Evolutionary conservation across 2,113 vertebrate genomes (phyloP), one percentile per base, ranked within the genome.

Genomic region (Tachysurus vachellii): DNA sequence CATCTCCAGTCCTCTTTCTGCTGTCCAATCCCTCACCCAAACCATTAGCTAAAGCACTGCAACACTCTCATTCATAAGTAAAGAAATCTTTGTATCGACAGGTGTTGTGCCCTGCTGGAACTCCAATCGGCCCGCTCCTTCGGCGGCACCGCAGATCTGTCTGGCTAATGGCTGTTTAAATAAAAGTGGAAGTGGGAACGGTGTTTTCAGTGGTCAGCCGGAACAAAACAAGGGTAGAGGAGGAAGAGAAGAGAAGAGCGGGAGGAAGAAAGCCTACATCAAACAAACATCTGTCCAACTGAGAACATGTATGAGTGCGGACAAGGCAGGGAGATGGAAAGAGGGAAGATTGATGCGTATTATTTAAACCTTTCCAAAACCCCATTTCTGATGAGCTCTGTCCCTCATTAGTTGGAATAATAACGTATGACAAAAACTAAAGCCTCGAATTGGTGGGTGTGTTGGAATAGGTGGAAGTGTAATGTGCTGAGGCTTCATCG

Each of bases 91-190:
- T 80, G 59, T 85, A 90, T 88, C 84, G 91, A 90, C 89, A 91
- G 89, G 79, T 83, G 81, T 47, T 59, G 80, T 14, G 76, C 62
- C 56, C 66, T 70, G 44, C 56, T 83, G 83, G 88, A 89, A 89
- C 90, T 83, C 88, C 88, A 90, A 91, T 88, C 54, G 84, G 47
- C 31, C 23, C 59, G 68, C 53, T 77, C 83, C 80, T 71, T 61
- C 57, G 84, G 59, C 57, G 59, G 17, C 76, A 26, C 53, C 6
- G 53, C 79, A 66, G 57, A 79, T 62, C 70, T 77, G 31, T 86
- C 88, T 87, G 83, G 77, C 86, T 91, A 90, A 92, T 89, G 90
- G 82, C 23, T 28, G n/a, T 90, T 88, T 89, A 91, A 91, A 92
- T 85, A 61, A 80, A 89, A 71, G 21, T 68, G 87, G 88, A 89